phyloP scores from a whole-genome alignment of 2,797 vertebrate genomes.

The Lagodon rhomboides region DNA sequence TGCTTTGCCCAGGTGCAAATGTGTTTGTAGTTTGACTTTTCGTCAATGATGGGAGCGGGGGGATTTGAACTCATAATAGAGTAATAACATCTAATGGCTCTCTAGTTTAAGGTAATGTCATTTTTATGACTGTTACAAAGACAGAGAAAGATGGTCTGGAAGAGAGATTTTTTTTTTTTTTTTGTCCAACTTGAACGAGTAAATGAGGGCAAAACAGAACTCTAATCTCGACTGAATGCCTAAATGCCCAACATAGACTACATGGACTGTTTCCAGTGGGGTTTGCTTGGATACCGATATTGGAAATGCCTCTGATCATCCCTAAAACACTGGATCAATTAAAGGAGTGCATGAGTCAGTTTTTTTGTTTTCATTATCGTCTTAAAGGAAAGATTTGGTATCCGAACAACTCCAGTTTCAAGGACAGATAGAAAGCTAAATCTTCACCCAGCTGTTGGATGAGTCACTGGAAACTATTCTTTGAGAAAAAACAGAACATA shows the following conservation, averaged over 20 bases:
- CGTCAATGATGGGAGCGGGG: constrained; percentile 46
- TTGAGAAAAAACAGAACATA: neutral
- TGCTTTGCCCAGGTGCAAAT: constrained; percentile 13
- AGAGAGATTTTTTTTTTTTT: neutral
- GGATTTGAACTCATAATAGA: constrained; percentile 69
- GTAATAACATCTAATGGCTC: constrained; percentile 66
- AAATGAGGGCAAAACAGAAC: neutral
- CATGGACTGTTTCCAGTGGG: neutral
- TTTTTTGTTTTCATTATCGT: no score
- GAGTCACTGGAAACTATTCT: neutral
- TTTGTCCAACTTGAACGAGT: neutral
- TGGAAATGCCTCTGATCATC: no score
- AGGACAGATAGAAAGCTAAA: neutral
- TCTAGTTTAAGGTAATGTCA: constrained; percentile 57
- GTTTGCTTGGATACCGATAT: no score
- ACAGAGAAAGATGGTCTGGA: constrained; percentile 30
- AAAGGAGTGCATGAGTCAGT: no score
- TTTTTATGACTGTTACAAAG: constrained; percentile 57
- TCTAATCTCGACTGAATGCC: neutral
- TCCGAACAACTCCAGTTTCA: neutral
- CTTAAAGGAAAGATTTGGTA: no score
- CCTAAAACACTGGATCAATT: no score
- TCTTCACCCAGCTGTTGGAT: neutral
- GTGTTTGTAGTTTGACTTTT: constrained; percentile 53
- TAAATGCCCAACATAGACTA: neutral